Percentiles rank a stretch among this genome's conserved stretches.
Conservation (phyloP, 2,888 invertebrate species). For the Gastrophysa polygoni region DNA sequence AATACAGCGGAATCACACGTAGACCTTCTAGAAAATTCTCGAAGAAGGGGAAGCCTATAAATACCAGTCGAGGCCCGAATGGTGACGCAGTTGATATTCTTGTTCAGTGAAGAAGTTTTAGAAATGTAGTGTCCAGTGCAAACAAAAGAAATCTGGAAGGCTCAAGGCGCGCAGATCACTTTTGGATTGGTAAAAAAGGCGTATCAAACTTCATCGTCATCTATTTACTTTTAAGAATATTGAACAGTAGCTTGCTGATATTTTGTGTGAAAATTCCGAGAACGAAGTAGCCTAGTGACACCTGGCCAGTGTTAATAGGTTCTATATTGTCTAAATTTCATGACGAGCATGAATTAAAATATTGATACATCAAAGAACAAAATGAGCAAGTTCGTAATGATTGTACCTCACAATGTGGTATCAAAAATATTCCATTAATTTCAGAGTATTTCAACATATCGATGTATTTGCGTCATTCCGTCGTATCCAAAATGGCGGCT, state of each 20-base stretch:
- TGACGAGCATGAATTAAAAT: too few species aligned
- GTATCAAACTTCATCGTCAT: not conserved
- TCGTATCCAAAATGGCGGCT: conserved; percentile 26
- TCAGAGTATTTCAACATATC: conserved; percentile 25
- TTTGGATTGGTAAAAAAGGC: conserved; percentile 13
- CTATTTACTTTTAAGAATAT: not conserved
- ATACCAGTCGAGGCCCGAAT: conserved; percentile 6
- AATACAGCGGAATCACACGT: conserved; percentile 3
- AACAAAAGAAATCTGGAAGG: not conserved
- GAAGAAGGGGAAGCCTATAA: conserved; percentile 15
- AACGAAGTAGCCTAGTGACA: conserved; percentile 14
- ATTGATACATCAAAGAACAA: conserved; percentile 15
- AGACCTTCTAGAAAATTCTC: conserved; percentile 12
- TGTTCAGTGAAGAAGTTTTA: not conserved
- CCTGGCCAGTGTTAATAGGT: conserved; percentile 29
- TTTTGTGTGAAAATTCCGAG: conserved; percentile 14
- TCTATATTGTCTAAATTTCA: not conserved
- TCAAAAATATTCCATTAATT: conserved; percentile 27
- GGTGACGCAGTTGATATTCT: conserved; percentile 14
- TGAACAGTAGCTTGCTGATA: conserved; percentile 19
- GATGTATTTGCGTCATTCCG: conserved; percentile 17
- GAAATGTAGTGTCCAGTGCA: not conserved
- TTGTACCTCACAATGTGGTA: conserved; percentile 9
- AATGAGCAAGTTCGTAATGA: conserved; percentile 22
- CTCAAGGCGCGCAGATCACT: not conserved